Evolutionary conservation across 2,113 vertebrate genomes (phyloP).

Genomic region (Sylvicapra grimmia): DNA sequence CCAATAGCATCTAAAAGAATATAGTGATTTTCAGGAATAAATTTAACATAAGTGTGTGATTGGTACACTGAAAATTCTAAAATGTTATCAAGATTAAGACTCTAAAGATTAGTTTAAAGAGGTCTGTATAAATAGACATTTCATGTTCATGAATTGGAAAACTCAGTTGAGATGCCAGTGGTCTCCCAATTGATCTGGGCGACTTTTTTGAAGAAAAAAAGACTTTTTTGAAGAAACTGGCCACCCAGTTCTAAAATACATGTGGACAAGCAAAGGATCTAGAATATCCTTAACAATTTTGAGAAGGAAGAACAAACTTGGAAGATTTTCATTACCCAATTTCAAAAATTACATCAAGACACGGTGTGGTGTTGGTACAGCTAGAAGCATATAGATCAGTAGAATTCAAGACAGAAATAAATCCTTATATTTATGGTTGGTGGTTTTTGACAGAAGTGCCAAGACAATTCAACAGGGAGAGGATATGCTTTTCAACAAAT

Average conservation of each 20-base stretch:
- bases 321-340: not conserved
- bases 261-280: not conserved
- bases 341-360: not conserved
- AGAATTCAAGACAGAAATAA: not conserved
- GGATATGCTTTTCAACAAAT: not conserved
- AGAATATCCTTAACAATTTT: not conserved
- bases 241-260: not conserved
- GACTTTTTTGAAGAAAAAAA: not conserved
- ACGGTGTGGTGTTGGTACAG: not conserved
- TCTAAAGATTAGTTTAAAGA: not conserved
- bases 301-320: not conserved
- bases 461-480: not conserved
- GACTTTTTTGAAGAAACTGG: not conserved
- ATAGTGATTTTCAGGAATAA: not conserved
- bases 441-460: not conserved
- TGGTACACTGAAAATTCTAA: not conserved
- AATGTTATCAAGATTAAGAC: not conserved
- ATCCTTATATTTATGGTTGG: not conserved
- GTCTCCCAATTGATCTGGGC: not conserved
- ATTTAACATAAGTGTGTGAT: not conserved
- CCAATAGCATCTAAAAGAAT: not conserved
- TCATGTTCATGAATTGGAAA: not conserved
- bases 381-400: not conserved
- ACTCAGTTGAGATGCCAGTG: not conserved
- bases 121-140: not conserved